phyloP scores from a whole-genome alignment of 2,888 invertebrate genomes.

The Cryptus viduatorius region DNA sequence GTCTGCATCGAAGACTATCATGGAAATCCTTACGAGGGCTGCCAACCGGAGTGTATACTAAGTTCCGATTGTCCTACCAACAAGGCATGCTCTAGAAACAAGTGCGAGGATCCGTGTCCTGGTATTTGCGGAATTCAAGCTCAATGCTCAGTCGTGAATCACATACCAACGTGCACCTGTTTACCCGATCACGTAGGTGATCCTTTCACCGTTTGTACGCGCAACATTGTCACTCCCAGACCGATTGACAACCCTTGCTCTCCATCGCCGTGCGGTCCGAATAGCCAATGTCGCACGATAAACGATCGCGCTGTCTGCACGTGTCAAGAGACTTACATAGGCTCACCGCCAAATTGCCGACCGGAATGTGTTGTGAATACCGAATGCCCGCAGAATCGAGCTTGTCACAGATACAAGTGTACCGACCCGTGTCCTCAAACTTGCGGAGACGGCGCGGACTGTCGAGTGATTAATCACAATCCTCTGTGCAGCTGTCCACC shows the following conservation, averaged over 20 bases:
- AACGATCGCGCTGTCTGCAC: constrained; percentile 92
- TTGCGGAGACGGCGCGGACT: constrained; percentile 92
- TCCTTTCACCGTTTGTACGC: constrained; percentile 88
- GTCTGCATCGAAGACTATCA: constrained; percentile 92
- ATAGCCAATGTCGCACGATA: constrained; percentile 91
- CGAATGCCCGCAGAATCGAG: constrained; percentile 92
- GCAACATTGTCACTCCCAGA: constrained; percentile 43
- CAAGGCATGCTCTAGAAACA: constrained; percentile 93
- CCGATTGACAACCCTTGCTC: constrained; percentile 88
- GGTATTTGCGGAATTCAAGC: constrained; percentile 94
- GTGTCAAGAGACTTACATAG: constrained; percentile 90
- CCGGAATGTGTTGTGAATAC: constrained; percentile 94
- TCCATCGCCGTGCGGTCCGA: constrained; percentile 93
- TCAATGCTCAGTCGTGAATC: constrained; percentile 93
- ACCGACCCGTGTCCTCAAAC: constrained; percentile 93
- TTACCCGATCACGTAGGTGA: constrained; percentile 90
- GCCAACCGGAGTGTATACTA: constrained; percentile 94
- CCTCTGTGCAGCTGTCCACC: constrained; percentile 92
- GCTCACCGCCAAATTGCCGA: constrained; percentile 92
- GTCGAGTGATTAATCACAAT: constrained; percentile 93
- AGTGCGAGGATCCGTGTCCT: constrained; percentile 94
- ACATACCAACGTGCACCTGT: constrained; percentile 94
- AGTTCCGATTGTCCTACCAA: constrained; percentile 94
- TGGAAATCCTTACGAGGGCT: constrained; percentile 94
- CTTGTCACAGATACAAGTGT: constrained; percentile 93